Conservation (phyloP, 2,888 invertebrate species). For the Eupelmus urozonus region DNA sequence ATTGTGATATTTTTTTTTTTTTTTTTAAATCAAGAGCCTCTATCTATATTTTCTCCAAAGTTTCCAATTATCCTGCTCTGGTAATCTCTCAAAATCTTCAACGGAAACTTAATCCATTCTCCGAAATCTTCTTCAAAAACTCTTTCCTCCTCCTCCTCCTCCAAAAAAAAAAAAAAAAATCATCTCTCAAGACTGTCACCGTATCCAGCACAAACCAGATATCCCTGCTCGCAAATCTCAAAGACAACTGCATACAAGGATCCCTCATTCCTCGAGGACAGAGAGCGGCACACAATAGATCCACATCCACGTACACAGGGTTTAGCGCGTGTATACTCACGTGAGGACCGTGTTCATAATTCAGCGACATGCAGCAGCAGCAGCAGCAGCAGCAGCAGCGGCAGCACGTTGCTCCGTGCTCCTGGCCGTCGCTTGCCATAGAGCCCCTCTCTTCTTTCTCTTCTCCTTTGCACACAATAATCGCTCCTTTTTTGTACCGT, state of each 20-base stretch:
- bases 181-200: too few relatives aligned
- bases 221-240: conserved; percentile 22
- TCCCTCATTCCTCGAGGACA: not conserved
- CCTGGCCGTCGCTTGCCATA: not conserved
- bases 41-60: too few relatives aligned
- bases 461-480: not conserved
- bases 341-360: conserved; percentile 58
- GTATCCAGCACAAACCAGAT: not conserved
- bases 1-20: too few relatives aligned
- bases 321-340: conserved; percentile 42
- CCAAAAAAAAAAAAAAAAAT: not conserved
- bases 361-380: conserved; percentile 50
- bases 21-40: too few relatives aligned
- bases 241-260: conserved; percentile 22
- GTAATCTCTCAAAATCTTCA: too few relatives aligned
- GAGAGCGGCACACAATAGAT: too few relatives aligned
- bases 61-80: too few relatives aligned
- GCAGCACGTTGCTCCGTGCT: not conserved
- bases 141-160: not conserved
- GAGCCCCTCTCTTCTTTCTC: not conserved
- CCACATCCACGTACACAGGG: not conserved
- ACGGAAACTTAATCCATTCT: not conserved
- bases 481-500: not conserved
- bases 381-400: too few relatives aligned
- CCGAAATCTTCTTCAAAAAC: not conserved